These are phyloP conservation scores for Austrofundulus limnaeus DNA, from an alignment of 2,113 vertebrate genomes.

Conservation along the genomic window DNA sequence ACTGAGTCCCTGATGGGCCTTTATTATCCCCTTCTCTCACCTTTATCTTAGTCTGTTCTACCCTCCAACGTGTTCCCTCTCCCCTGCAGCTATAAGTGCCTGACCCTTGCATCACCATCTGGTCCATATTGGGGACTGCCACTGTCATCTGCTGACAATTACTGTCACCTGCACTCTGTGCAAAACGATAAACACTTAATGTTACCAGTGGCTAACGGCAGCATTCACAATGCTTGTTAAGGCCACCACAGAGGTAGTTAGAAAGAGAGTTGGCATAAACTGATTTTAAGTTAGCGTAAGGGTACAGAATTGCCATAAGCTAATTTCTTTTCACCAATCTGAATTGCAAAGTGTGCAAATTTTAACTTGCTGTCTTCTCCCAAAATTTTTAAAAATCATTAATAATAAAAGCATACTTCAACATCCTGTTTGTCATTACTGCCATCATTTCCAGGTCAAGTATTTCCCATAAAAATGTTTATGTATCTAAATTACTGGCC, in stretches of 20 bases:
- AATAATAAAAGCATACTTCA: constrained; percentile 16
- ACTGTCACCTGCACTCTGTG: constrained; percentile 88
- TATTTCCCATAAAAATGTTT: constrained; percentile 71
- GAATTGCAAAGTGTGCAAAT: constrained; percentile 8
- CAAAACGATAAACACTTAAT: constrained; percentile 77
- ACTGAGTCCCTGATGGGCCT: constrained; percentile 15
- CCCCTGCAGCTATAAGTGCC: constrained; percentile 74
- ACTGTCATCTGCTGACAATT: constrained; percentile 91
- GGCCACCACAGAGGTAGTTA: constrained; percentile 36
- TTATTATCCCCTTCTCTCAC: constrained; percentile 26
- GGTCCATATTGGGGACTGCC: constrained; percentile 82
- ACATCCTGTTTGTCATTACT: constrained; percentile 47
- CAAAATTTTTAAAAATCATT: constrained; percentile 4
- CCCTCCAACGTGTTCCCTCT: constrained; percentile 52
- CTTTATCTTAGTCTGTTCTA: constrained; percentile 44
- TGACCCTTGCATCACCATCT: constrained; percentile 89
- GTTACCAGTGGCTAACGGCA: constrained; percentile 62
- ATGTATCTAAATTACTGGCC: constrained; percentile 74
- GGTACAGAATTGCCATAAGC: constrained; percentile 24
- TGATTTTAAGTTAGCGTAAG: constrained; percentile 9
- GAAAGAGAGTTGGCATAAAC: neutral
- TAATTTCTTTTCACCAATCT: constrained; percentile 29
- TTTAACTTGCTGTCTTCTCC: neutral
- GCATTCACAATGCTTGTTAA: constrained; percentile 57
- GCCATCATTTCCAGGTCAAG: constrained; percentile 41